A percentile compares a stretch with the other conserved stretches of the same genome.
Conservation (phyloP, 2,888 invertebrate species). For the Euspilapteryx auroguttella region DNA sequence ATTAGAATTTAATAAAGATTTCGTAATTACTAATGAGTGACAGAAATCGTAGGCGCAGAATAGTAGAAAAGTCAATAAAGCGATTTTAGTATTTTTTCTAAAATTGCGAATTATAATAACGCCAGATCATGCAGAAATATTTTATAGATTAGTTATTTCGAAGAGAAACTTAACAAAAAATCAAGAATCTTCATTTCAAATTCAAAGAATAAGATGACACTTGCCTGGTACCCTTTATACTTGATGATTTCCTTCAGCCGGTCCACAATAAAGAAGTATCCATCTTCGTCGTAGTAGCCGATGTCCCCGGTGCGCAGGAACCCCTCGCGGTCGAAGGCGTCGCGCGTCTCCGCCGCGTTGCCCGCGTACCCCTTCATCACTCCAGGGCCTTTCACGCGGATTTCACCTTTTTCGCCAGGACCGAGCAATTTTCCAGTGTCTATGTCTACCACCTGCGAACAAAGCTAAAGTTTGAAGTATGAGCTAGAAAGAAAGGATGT, state of each 20-base stretch:
- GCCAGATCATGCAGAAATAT: too few relatives aligned
- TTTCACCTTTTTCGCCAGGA: constrained; percentile 22
- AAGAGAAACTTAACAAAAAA: too few relatives aligned
- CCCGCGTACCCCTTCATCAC: constrained; percentile 30
- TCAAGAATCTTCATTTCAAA: too few relatives aligned
- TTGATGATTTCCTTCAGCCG: constrained; percentile 37
- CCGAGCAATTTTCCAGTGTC: constrained; percentile 20
- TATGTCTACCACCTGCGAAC: constrained; percentile 33
- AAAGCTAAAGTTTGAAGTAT: not conserved
- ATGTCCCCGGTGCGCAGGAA: constrained; percentile 35
- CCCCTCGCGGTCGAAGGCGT: constrained; percentile 26
- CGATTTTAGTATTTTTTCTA: too few relatives aligned
- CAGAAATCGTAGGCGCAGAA: too few relatives aligned
- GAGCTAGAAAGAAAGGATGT: too few relatives aligned
- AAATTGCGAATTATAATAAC: too few relatives aligned
- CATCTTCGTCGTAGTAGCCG: constrained; percentile 35
- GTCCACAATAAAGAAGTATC: constrained; percentile 33
- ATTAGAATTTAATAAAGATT: too few relatives aligned
- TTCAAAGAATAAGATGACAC: too few relatives aligned
- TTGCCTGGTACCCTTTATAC: constrained; percentile 26
- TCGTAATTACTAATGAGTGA: too few relatives aligned
- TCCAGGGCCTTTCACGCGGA: constrained; percentile 25
- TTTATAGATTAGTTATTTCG: too few relatives aligned
- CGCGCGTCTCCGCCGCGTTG: constrained; percentile 18
- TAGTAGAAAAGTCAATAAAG: too few relatives aligned